These are phyloP conservation scores for Luehdorfia chinensis DNA, from an alignment of 1,140 invertebrate genomes.

Conservation along the genomic window DNA sequence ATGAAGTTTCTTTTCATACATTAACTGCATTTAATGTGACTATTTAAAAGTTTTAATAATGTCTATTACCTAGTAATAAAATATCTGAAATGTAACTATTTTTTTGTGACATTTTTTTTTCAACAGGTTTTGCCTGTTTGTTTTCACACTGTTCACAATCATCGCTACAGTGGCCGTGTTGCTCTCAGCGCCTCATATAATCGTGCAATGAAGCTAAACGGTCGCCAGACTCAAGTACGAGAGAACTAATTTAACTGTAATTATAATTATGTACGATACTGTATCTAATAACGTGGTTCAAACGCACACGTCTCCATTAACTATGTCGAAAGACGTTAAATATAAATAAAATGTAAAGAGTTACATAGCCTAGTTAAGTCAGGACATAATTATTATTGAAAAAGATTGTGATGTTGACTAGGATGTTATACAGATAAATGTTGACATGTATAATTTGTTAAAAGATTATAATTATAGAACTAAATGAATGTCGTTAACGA, in stretches of 20 bases:
- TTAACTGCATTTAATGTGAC: too few species aligned
- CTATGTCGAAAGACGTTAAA: conserved; percentile 66
- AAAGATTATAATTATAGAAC: conserved; percentile 58
- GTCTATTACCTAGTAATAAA: too few species aligned
- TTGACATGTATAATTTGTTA: conserved; percentile 67
- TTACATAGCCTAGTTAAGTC: conserved; percentile 56
- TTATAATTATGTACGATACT: conserved; percentile 48
- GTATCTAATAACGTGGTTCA: conserved; percentile 54
- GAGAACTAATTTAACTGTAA: conserved; percentile 66
- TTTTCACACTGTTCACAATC: conserved; percentile 97
- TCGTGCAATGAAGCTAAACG: conserved; percentile 86
- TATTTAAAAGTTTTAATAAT: too few species aligned
- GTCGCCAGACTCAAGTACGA: conserved; percentile 35
- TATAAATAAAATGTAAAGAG: conserved; percentile 40
- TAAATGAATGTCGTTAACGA: conserved; percentile 55
- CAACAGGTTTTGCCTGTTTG: conserved; percentile 94
- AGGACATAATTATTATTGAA: conserved; percentile 52
- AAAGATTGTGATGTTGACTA: conserved; percentile 70
- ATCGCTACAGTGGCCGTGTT: conserved; percentile 96
- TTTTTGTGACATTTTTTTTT: conserved; percentile 17
- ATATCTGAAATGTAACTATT: too few species aligned
- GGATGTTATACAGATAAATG: conserved; percentile 65
- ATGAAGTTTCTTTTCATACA: too few species aligned
- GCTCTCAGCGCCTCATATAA: conserved; percentile 95
- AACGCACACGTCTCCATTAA: conserved; percentile 66